phyloP scores from a whole-genome alignment of 1,140 invertebrate genomes.

The Brachionus plicatilis region DNA sequence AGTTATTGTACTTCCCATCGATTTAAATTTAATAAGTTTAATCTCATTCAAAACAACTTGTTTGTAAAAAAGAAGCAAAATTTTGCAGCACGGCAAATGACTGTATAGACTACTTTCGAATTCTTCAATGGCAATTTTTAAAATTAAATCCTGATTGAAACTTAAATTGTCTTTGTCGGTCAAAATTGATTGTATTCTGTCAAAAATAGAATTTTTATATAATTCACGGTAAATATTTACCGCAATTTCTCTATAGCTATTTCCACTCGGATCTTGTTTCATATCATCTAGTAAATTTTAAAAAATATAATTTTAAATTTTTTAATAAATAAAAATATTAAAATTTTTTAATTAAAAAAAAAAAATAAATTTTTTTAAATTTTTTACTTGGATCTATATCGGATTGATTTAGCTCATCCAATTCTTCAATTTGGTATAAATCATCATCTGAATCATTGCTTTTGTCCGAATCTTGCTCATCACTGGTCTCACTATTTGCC shows the following conservation, averaged over 20 bases:
- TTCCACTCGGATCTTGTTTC: background rate
- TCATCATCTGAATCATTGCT: background rate
- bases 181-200: background rate
- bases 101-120: background rate
- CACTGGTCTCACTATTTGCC: background rate
- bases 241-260: background rate
- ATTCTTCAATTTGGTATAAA: background rate
- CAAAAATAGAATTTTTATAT: background rate
- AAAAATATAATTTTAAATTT: background rate
- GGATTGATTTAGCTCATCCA: background rate
- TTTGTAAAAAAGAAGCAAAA: background rate
- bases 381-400: background rate
- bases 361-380: background rate
- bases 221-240: background rate
- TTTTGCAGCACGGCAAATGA: background rate
- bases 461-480: background rate
- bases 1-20: background rate
- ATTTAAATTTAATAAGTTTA: background rate
- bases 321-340: too few relatives aligned
- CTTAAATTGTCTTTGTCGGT: background rate
- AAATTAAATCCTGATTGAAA: background rate
- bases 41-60: conserved; percentile 12
- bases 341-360: background rate
- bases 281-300: background rate
- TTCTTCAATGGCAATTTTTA: background rate